Conservation (phyloP, 2,888 invertebrate species). For the Ferdinandea cuprea region DNA sequence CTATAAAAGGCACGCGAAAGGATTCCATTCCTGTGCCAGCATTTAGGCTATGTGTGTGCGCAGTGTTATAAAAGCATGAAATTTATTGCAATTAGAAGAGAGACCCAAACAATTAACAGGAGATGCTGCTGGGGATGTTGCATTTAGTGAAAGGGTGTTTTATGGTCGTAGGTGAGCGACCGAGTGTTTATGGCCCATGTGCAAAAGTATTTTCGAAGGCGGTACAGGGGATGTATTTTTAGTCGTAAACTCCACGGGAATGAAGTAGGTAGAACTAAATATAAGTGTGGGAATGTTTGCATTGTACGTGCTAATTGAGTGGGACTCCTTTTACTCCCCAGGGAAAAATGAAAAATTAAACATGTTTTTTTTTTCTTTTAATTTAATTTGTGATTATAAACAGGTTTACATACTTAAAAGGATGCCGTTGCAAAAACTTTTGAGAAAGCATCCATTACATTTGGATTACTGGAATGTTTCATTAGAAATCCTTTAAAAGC, state of each 20-base stretch:
- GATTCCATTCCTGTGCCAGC: background rate
- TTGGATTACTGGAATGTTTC: background rate
- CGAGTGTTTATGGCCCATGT: conserved; percentile 17
- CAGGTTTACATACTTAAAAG: background rate
- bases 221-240: background rate
- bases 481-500: background rate
- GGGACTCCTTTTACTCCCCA: background rate
- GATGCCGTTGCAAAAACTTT: background rate
- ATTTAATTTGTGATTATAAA: background rate
- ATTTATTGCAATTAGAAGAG: conserved; percentile 64
- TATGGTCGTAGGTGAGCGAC: background rate
- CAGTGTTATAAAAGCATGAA: conserved; percentile 35
- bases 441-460: background rate
- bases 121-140: conserved; percentile 36
- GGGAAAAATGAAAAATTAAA: background rate
- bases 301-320: conserved; percentile 52
- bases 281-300: conserved; percentile 8
- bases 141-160: conserved; percentile 44
- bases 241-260: conserved; percentile 32
- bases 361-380: conserved; percentile 6
- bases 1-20: conserved; percentile 28
- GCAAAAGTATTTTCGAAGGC: background rate
- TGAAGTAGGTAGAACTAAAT: conserved; percentile 16
- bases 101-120: conserved; percentile 55
- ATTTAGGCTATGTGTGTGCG: background rate